Evolutionary conservation across 1,140 invertebrate genomes (phyloP).

Genomic region (Whitmania pigra): DNA sequence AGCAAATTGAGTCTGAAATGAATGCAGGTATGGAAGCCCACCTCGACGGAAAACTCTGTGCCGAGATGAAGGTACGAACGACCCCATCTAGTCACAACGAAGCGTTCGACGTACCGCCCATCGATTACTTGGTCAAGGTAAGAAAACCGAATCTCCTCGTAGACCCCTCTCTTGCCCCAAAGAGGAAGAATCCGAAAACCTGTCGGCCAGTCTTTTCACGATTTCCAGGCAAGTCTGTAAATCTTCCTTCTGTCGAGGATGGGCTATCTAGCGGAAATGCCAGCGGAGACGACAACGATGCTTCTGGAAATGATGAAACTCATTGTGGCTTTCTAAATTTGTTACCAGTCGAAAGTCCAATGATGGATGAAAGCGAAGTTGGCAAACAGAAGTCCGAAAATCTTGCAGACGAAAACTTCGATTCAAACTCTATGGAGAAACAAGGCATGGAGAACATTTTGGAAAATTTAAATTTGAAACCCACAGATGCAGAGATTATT

Average conservation of each 20-base stretch:
- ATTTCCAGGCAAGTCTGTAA: neutral
- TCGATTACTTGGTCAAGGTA: neutral
- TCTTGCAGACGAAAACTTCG: too few relatives aligned
- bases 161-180: neutral
- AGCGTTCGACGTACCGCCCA: neutral
- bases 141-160: neutral
- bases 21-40: neutral
- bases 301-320: neutral
- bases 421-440: too few relatives aligned
- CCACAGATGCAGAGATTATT: too few relatives aligned
- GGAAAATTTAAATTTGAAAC: too few relatives aligned
- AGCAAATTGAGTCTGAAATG: slow-evolving; percentile 6
- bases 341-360: too few relatives aligned
- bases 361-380: too few relatives aligned
- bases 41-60: neutral
- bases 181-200: neutral
- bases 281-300: slow-evolving; percentile 75
- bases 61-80: neutral
- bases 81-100: neutral
- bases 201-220: neutral
- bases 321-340: too few relatives aligned
- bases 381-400: too few relatives aligned
- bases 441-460: too few relatives aligned
- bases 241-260: slow-evolving; percentile 57
- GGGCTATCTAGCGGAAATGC: slow-evolving; percentile 73